These are phyloP conservation scores for Zaprionus bogoriensis DNA, from an alignment of 2,888 invertebrate species.

Conservation along the genomic window DNA sequence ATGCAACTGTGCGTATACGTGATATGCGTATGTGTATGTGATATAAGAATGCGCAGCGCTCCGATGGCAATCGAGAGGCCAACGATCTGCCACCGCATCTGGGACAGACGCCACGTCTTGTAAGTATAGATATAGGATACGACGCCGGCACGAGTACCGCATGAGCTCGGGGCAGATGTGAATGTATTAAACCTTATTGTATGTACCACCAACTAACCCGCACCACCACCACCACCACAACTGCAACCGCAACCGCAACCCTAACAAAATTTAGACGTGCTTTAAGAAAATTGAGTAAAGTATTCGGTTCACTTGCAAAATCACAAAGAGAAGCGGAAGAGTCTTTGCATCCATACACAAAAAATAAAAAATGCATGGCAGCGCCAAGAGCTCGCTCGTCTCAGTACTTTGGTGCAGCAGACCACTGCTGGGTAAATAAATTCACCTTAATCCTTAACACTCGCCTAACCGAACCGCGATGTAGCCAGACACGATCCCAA, in stretches of 20 bases:
- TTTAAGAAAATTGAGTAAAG: conserved; percentile 7
- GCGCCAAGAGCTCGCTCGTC: conserved; percentile 11
- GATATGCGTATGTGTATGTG: conserved; percentile 26
- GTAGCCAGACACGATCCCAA: not conserved
- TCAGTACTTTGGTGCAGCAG: conserved; percentile 23
- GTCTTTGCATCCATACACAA: no score
- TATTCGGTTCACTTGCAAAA: no score
- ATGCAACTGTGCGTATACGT: conserved; percentile 10
- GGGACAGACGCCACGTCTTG: conserved; percentile 74
- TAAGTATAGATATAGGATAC: conserved; percentile 71
- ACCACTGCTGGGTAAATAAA: conserved; percentile 46
- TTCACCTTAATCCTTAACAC: conserved; percentile 6
- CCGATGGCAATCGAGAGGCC: conserved; percentile 79
- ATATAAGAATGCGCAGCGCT: conserved; percentile 64
- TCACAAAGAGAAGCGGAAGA: conserved; percentile 6
- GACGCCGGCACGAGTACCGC: conserved; percentile 61
- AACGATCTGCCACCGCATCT: conserved; percentile 77
- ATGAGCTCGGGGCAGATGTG: conserved; percentile 42
- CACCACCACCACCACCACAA: not conserved
- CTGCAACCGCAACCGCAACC: no score
- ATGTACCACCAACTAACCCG: conserved; percentile 21
- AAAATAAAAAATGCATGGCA: not conserved
- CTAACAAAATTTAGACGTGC: conserved; percentile 35
- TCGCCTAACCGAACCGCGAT: not conserved
- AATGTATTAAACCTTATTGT: not conserved